Conservation (phyloP, 2,113 vertebrate species). For the Piaya cayana region DNA sequence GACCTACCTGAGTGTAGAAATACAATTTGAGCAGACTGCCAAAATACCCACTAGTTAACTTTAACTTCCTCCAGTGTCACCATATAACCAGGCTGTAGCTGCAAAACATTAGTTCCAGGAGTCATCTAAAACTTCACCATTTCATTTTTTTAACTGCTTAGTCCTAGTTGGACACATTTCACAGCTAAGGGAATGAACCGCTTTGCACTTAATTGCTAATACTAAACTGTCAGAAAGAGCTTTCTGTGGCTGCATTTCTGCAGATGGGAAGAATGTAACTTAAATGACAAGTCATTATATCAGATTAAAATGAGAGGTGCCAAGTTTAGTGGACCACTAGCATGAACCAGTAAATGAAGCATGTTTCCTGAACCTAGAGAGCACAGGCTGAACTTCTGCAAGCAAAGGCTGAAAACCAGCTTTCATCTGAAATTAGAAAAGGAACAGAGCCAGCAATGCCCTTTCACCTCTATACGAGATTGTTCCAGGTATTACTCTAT, state of each 20-base stretch:
- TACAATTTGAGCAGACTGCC: neutral
- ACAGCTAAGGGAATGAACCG: neutral
- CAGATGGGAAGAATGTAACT: neutral
- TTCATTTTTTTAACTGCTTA: neutral
- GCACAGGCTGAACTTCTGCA: neutral
- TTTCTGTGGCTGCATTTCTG: fast-evolving
- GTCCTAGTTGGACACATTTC: neutral
- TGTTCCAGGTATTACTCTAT: neutral
- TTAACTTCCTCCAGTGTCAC: neutral
- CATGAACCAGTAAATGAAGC: neutral
- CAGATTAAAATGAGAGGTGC: neutral
- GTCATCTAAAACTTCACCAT: neutral
- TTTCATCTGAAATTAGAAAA: neutral
- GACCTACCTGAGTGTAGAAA: neutral
- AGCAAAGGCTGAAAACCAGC: neutral
- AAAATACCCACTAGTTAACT: neutral
- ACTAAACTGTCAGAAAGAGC: neutral
- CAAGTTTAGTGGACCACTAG: neutral
- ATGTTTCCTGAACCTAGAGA: neutral
- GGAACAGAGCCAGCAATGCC: neutral
- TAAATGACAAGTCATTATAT: neutral
- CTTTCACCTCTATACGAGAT: neutral
- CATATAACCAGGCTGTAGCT: neutral
- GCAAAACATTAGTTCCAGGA: neutral
- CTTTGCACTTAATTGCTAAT: neutral